Base-by-base conservation (phyloP, 2,113 vertebrate species). In the Siphamia tubifer region DNA sequence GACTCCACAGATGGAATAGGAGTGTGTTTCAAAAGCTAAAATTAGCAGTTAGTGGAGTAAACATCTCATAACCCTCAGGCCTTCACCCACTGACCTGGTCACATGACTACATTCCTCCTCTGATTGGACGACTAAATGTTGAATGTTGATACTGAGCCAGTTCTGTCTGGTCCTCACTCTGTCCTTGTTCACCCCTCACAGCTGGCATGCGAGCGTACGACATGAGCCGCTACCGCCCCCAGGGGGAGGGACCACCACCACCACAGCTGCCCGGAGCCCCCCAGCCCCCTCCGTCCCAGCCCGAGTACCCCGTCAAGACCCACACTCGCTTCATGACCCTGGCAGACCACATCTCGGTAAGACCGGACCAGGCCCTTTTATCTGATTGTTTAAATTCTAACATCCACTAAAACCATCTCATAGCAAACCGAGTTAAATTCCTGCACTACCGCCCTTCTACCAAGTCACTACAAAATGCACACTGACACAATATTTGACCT, bases 341-440 rank as follows among this genome's bases (percentile, higher is more conserved):
- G 42, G 97, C 97, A 2, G 98, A 99, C 81, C 97, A 99, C 74
- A 99, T 99, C 90, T 98, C 96, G 81, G 98, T 99, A 94, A 86
- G 95, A 65, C 40, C n/a, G n/a, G n/a, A n/a, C n/a, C n/a, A n/a
- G n/a, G n/a, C n/a, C n/a, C n/a, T n/a, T n/a, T n/a, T n/a, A n/a
- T n/a, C n/a, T n/a, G n/a, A n/a, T n/a, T n/a, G n/a, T n/a, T n/a
- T n/a, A n/a, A n/a, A n/a, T n/a, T n/a, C n/a, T n/a, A n/a, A n/a
- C n/a, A n/a, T n/a, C n/a, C n/a, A n/a, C n/a, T n/a, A n/a, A n/a
- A n/a, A n/a, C n/a, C n/a, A n/a, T n/a, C n/a, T n/a, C n/a, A n/a
- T n/a, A n/a, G n/a, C n/a, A n/a, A n/a, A n/a, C n/a, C n/a, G n/a
- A n/a, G n/a, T n/a, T n/a, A n/a, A n/a, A n/a, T n/a, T n/a, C n/a